Conservation (phyloP, 2,888 invertebrate species). For the Fragum whitleyi region DNA sequence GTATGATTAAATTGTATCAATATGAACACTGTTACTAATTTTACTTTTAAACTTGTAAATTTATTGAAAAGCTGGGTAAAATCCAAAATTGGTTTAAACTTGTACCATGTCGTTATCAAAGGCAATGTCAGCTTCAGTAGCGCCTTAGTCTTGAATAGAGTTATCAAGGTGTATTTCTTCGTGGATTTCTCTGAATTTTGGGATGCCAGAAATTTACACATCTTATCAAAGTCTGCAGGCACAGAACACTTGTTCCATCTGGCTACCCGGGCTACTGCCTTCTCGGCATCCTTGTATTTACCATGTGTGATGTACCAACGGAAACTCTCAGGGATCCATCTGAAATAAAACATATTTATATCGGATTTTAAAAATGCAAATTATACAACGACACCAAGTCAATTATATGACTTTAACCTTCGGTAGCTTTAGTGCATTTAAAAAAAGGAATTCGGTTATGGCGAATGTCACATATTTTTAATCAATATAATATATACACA, state of each 20-base stretch:
- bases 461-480: too few species aligned
- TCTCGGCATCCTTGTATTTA: constrained; percentile 48
- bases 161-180: constrained; percentile 29
- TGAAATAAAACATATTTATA: neutral
- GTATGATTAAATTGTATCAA: too few species aligned
- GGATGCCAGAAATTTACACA: constrained; percentile 22
- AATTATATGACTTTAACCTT: too few species aligned
- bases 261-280: constrained; percentile 43
- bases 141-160: constrained; percentile 32
- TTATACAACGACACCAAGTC: too few species aligned
- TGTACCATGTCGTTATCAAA: constrained; percentile 37
- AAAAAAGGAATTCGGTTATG: too few species aligned
- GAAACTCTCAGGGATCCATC: constrained; percentile 61
- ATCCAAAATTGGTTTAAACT: too few species aligned
- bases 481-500: too few species aligned
- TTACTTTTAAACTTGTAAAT: too few species aligned
- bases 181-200: neutral
- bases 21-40: too few species aligned
- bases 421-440: too few species aligned
- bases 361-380: too few species aligned
- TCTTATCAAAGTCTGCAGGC: constrained; percentile 23
- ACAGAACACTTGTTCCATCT: constrained; percentile 37
- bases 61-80: too few species aligned
- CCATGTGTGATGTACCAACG: constrained; percentile 60
- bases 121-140: constrained; percentile 37